Conservation (phyloP, 2,797 vertebrate species). For the Pseudopleuronectes americanus region DNA sequence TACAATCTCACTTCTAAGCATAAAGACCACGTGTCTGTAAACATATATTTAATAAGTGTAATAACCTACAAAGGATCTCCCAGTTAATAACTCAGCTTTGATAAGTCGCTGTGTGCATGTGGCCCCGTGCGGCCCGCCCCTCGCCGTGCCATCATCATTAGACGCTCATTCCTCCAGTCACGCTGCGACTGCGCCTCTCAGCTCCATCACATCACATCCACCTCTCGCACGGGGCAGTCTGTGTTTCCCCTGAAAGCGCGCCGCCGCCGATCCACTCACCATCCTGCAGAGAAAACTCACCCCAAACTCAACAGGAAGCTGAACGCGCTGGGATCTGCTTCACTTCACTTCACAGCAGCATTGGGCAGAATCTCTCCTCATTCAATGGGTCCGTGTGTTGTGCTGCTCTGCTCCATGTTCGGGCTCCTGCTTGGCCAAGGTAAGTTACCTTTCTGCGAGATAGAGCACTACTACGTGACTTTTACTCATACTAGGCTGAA, state of each 20-base stretch:
- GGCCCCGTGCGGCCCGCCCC: constrained; percentile 76
- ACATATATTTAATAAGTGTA: neutral
- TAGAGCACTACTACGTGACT: neutral
- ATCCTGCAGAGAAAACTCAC: constrained; percentile 4
- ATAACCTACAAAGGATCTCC: neutral
- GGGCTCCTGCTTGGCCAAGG: constrained; percentile 78
- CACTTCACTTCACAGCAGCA: neutral
- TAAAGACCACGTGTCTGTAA: no score
- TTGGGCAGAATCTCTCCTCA: neutral
- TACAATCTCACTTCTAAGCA: no score
- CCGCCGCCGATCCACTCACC: neutral
- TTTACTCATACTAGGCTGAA: no score
- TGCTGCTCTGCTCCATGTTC: constrained; percentile 75
- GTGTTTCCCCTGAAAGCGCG: neutral
- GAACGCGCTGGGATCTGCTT: neutral
- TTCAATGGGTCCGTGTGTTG: constrained; percentile 72
- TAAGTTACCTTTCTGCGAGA: constrained; percentile 62
- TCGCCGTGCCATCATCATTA: constrained; percentile 73
- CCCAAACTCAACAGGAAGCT: constrained; percentile 1
- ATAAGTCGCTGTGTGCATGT: constrained; percentile 40
- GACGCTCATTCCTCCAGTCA: constrained; percentile 68
- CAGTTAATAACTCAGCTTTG: neutral
- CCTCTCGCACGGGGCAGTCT: constrained; percentile 21
- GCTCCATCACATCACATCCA: constrained; percentile 62
- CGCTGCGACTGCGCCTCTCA: constrained; percentile 59